These are phyloP conservation scores for Plutella xylostella DNA, from an alignment of 2,888 invertebrate genomes.

Conservation along the genomic window DNA sequence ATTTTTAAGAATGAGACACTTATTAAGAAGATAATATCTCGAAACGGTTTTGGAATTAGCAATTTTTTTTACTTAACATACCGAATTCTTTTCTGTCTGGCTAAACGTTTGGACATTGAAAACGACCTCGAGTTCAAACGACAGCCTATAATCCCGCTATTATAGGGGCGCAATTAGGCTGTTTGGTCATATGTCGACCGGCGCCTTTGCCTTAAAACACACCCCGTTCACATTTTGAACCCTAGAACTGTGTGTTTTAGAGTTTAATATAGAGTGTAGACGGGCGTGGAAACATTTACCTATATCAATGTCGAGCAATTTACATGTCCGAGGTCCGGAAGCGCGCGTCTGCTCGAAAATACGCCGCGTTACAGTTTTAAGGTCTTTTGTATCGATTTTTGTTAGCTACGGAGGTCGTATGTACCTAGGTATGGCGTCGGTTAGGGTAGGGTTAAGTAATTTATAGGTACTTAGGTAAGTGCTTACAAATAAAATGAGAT, in stretches of 20 bases:
- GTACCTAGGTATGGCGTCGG: too few species aligned
- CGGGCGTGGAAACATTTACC: conserved; percentile 1
- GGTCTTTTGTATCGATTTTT: conserved; percentile 4
- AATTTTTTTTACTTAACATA: too few species aligned
- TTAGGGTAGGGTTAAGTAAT: too few species aligned
- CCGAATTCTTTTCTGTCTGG: too few species aligned
- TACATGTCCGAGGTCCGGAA: conserved; percentile 30
- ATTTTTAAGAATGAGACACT: too few species aligned
- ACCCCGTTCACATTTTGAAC: not conserved
- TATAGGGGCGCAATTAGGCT: conserved; percentile 29
- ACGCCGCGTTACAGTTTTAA: conserved; percentile 12
- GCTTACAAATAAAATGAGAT: too few species aligned
- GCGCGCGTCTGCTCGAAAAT: conserved; percentile 22
- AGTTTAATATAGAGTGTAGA: not conserved
- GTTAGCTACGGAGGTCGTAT: too few species aligned
- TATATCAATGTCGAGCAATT: conserved; percentile 27
- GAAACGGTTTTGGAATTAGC: too few species aligned
- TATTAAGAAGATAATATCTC: too few species aligned
- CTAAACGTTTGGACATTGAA: not conserved
- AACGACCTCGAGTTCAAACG: conserved; percentile 10
- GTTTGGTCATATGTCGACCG: conserved; percentile 23
- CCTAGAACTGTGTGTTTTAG: too few species aligned
- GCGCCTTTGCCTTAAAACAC: not conserved
- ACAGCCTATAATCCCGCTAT: conserved; percentile 16
- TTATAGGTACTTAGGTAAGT: too few species aligned